Percentiles rank a stretch among this genome's conserved stretches.
Conservation (phyloP, 1,140 invertebrate species). For the Telenomus remus region DNA sequence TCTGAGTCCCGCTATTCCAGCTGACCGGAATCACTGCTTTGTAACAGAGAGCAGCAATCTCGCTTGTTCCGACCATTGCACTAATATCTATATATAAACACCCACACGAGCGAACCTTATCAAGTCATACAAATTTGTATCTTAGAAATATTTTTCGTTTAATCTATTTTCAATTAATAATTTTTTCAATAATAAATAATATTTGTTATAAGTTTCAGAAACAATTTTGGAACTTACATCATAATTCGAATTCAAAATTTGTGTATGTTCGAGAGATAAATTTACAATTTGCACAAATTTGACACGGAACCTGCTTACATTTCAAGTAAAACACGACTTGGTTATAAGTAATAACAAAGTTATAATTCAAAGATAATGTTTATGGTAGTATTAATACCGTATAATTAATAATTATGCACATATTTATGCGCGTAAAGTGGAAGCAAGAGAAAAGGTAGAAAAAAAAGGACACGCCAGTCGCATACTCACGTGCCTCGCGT, state of each 20-base stretch:
- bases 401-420: conserved; percentile 38
- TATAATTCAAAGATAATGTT: conserved; percentile 19
- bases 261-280: not conserved
- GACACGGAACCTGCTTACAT: not conserved
- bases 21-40: conserved; percentile 74
- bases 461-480: not conserved
- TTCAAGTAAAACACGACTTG: too few species aligned
- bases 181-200: too few species aligned
- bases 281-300: not conserved
- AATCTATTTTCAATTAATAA: not conserved
- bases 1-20: conserved; percentile 71
- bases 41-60: conserved; percentile 67
- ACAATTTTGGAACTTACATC: too few species aligned
- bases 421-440: conserved; percentile 25
- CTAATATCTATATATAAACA: conserved; percentile 39
- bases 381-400: conserved; percentile 23
- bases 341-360: conserved; percentile 6
- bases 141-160: not conserved
- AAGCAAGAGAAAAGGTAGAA: conserved; percentile 4
- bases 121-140: not conserved
- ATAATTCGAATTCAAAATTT: too few species aligned
- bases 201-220: too few species aligned
- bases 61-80: conserved; percentile 25
- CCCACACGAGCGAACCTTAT: not conserved
- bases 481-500: conserved; percentile 38